Evolutionary conservation across 2,797 vertebrate genomes (phyloP).

Genomic region (Takifugu ocellatus): DNA sequence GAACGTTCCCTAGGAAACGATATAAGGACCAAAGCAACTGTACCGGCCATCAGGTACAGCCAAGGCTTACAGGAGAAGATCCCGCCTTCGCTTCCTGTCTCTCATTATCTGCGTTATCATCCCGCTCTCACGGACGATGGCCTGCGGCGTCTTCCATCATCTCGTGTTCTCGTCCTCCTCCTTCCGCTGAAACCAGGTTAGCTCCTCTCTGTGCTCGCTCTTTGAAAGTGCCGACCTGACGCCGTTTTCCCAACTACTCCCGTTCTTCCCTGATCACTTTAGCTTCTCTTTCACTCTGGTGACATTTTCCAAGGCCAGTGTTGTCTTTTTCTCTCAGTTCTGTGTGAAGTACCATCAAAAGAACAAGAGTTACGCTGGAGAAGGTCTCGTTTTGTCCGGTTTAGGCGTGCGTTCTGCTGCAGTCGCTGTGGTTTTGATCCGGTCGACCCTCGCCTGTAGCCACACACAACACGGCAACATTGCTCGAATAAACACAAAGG

Average conservation of each 20-base stretch:
- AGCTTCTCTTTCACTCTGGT: slow-evolving; percentile 31
- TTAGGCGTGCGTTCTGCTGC: slow-evolving; percentile 26
- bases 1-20: slow-evolving; percentile 94
- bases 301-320: slow-evolving; percentile 36
- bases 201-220: slow-evolving; percentile 40
- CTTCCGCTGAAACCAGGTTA: slow-evolving; percentile 53
- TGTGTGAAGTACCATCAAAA: slow-evolving; percentile 50
- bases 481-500: slow-evolving; percentile 38
- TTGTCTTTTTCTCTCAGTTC: slow-evolving; percentile 28
- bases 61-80: slow-evolving; percentile 62
- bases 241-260: slow-evolving; percentile 21
- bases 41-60: slow-evolving; percentile 84
- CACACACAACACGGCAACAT: slow-evolving; percentile 33
- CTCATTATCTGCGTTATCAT: slow-evolving; percentile 46
- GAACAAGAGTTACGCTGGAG: slow-evolving; percentile 43
- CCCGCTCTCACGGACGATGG: slow-evolving; percentile 39
- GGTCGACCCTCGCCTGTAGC: neutral
- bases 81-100: slow-evolving; percentile 26
- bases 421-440: slow-evolving; percentile 1
- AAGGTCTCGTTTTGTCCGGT: slow-evolving; percentile 29
- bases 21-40: slow-evolving; percentile 81
- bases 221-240: slow-evolving; percentile 28
- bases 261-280: slow-evolving; percentile 45
- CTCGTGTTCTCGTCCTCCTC: slow-evolving; percentile 42
- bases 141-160: slow-evolving; percentile 41